Evolutionary conservation across 2,888 invertebrate species (phyloP).

Genomic region (Amphipyra berbera): DNA sequence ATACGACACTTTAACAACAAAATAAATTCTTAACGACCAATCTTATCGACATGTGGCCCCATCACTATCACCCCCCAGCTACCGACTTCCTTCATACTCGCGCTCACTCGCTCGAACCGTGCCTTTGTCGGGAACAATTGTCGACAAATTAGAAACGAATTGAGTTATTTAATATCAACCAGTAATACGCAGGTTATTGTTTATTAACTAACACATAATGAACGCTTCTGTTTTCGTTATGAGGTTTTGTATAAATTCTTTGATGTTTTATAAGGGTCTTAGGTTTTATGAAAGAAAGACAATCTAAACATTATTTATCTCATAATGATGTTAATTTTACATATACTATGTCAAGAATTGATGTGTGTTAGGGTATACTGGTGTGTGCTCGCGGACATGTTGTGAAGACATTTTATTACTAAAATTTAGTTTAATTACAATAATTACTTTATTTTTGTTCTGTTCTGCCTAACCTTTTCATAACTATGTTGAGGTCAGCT

Average conservation of each 20-base stretch:
- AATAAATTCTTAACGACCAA: too few species aligned
- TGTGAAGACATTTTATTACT: too few species aligned
- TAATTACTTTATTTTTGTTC: too few species aligned
- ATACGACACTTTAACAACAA: too few species aligned
- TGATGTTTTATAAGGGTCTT: slow-evolving; percentile 37
- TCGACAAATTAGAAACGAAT: slow-evolving; percentile 90
- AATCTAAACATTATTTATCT: neutral
- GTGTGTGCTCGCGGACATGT: too few species aligned
- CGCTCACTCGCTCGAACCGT: slow-evolving; percentile 88
- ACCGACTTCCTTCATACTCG: slow-evolving; percentile 89
- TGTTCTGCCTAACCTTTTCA: too few species aligned
- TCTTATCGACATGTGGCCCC: slow-evolving; percentile 63
- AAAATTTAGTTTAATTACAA: too few species aligned
- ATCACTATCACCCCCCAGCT: slow-evolving; percentile 78
- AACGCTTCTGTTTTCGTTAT: slow-evolving; percentile 59
- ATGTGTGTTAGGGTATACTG: too few species aligned
- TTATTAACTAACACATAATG: slow-evolving; percentile 70
- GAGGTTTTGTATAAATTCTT: slow-evolving; percentile 25
- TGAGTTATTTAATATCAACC: slow-evolving; percentile 89
- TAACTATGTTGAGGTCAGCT: too few species aligned
- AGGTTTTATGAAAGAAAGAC: neutral
- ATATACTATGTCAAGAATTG: too few species aligned
- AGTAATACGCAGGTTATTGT: slow-evolving; percentile 83
- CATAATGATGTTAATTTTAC: too few species aligned
- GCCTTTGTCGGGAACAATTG: slow-evolving; percentile 90